These are phyloP conservation scores for Cyclura pinguis DNA, from an alignment of 2,797 vertebrate genomes.

Conservation along the genomic window DNA sequence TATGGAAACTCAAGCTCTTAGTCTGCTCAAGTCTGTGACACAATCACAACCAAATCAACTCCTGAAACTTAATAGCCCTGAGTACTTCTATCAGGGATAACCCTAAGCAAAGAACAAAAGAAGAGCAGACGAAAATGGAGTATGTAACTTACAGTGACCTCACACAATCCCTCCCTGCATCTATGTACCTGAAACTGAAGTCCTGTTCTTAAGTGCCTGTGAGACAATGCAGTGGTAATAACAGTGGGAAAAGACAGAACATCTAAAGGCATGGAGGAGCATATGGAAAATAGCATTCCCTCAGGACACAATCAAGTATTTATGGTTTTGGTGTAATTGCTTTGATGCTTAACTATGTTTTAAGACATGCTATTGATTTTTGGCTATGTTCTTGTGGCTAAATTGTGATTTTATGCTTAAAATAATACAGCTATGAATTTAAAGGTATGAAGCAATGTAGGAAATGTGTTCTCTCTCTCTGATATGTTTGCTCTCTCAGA, in stretches of 20 bases:
- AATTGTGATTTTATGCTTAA: background rate
- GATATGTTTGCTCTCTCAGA: background rate
- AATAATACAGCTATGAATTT: background rate
- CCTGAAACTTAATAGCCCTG: too few species aligned
- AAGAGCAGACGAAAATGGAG: too few species aligned
- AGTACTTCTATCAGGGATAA: too few species aligned
- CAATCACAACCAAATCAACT: too few species aligned
- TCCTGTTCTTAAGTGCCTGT: background rate
- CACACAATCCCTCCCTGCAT: too few species aligned
- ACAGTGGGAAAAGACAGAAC: background rate
- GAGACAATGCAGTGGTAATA: background rate
- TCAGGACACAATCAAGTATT: background rate
- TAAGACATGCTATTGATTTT: background rate
- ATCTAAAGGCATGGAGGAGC: background rate
- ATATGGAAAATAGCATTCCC: background rate
- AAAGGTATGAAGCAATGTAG: background rate
- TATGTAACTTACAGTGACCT: too few species aligned
- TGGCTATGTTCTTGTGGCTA: background rate
- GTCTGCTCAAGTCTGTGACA: too few species aligned
- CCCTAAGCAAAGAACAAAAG: too few species aligned
- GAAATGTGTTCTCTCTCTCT: conserved; percentile 24
- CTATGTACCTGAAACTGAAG: background rate
- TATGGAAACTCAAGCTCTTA: too few species aligned
- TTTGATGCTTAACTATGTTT: background rate
- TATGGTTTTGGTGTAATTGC: background rate